phyloP scores from a whole-genome alignment of 2,888 invertebrate species.

The Bellardia bayeri region DNA sequence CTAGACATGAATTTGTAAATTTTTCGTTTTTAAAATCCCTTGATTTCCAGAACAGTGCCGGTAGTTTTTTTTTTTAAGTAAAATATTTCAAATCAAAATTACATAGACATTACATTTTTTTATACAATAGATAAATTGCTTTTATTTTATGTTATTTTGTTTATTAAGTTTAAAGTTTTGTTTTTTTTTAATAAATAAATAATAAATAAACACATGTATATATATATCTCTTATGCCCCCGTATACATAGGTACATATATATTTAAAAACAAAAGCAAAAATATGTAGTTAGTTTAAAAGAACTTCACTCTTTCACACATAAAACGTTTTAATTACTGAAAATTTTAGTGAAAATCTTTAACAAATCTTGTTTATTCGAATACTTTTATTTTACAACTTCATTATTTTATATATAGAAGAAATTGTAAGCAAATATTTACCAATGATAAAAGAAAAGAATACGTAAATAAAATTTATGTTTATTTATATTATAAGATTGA shows the following conservation, averaged over 20 bases:
- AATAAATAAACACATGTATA: not conserved
- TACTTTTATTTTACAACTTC: not conserved
- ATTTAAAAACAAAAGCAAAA: constrained; percentile 10
- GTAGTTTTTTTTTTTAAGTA: not conserved
- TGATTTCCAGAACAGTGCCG: no score
- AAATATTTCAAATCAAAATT: not conserved
- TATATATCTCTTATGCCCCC: constrained; percentile 36
- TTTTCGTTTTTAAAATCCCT: no score
- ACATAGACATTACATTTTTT: not conserved
- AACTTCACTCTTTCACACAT: constrained; percentile 19
- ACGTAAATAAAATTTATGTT: constrained; percentile 57
- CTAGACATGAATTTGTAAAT: no score
- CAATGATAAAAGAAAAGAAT: not conserved
- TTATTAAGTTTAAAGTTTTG: not conserved
- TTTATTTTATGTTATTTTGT: not conserved
- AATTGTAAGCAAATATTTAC: constrained; percentile 10
- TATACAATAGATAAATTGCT: constrained; percentile 5
- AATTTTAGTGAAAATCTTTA: not conserved
- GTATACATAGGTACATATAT: not conserved
- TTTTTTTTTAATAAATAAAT: not conserved
- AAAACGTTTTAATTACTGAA: constrained; percentile 5
- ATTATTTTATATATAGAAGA: constrained; percentile 14
- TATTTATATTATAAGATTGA: constrained; percentile 36
- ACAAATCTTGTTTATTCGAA: not conserved
- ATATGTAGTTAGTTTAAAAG: constrained; percentile 28